Conservation (phyloP, 2,888 invertebrate species). For the Ametastegia equiseti region DNA sequence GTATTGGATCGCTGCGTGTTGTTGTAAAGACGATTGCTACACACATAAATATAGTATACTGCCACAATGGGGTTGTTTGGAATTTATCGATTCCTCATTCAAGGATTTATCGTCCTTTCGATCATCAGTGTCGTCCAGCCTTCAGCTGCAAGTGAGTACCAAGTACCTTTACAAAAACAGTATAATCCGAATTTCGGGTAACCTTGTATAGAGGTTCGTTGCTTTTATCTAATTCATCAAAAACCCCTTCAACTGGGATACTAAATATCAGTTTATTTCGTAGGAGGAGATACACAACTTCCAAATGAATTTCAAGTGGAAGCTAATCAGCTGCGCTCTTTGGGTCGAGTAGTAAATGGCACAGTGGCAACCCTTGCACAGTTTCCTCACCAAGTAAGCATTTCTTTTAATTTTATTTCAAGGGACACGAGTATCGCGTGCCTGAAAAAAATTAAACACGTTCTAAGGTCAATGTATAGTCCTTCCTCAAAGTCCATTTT, state of each 20-base stretch:
- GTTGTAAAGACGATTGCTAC: not conserved
- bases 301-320: not conserved
- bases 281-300: not conserved
- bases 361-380: not conserved
- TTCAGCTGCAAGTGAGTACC: not conserved
- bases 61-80: not conserved
- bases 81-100: not conserved
- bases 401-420: not conserved
- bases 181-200: too few species aligned
- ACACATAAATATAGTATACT: too few species aligned
- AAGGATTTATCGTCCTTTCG: not conserved
- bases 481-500: too few species aligned
- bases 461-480: too few species aligned
- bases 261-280: not conserved
- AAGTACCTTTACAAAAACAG: not conserved
- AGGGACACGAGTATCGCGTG: too few species aligned
- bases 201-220: too few species aligned
- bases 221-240: too few species aligned
- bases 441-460: too few species aligned
- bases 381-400: constrained; percentile 30
- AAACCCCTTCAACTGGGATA: not conserved
- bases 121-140: not conserved
- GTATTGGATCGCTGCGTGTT: not conserved
- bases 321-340: not conserved
- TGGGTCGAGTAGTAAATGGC: constrained; percentile 32